Percentiles rank a stretch among this genome's conserved stretches.
phyloP scores from a whole-genome alignment of 2,797 vertebrate genomes.

The Sebastes taczanowskii region DNA sequence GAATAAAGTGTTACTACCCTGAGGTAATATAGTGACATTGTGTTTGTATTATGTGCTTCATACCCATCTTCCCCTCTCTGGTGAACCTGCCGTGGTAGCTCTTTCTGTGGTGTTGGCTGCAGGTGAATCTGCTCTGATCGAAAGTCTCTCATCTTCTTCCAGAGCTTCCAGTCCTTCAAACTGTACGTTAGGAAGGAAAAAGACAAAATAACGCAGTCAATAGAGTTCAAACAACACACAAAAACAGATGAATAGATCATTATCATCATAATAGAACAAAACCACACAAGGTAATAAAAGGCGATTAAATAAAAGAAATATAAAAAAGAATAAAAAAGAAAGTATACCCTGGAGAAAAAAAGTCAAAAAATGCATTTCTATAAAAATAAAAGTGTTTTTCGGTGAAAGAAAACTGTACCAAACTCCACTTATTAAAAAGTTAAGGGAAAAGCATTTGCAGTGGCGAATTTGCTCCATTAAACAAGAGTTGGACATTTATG shows the following conservation, averaged over 20 bases:
- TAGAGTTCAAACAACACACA: neutral
- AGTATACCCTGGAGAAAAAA: neutral
- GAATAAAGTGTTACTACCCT: neutral
- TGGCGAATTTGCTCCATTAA: constrained; percentile 11
- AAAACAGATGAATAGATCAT: neutral
- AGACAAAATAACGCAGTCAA: neutral
- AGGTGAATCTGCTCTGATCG: neutral
- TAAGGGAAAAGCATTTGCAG: neutral
- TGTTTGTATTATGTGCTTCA: neutral
- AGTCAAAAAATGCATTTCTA: neutral
- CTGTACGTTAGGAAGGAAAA: neutral
- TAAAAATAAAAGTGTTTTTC: neutral
- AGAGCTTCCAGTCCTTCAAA: neutral
- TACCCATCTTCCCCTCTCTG: neutral
- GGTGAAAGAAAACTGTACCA: neutral
- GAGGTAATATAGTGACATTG: neutral
- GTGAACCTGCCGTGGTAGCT: neutral
- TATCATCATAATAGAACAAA: neutral
- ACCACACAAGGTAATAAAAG: neutral
- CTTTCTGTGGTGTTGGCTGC: neutral
- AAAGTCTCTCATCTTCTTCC: neutral
- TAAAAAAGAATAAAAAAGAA: no score
- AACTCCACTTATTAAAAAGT: neutral
- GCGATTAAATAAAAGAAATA: neutral
- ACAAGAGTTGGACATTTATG: constrained; percentile 15